phyloP scores from a whole-genome alignment of 2,888 invertebrate genomes.

The Macroteleia sp. region DNA sequence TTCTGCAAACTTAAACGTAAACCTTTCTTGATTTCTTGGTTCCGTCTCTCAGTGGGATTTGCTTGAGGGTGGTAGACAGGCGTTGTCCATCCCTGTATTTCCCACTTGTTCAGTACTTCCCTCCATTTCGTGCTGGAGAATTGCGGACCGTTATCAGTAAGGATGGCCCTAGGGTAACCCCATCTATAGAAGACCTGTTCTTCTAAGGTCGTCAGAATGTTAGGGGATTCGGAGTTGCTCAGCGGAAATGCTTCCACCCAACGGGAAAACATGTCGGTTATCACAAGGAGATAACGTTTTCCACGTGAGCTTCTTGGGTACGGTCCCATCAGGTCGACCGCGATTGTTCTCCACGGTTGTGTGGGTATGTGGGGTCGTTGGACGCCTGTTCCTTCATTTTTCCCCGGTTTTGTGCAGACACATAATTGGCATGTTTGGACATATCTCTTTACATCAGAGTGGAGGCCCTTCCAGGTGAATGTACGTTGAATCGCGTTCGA shows the following conservation, averaged over 20 bases:
- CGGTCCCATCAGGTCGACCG: no score
- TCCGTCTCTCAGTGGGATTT: background rate
- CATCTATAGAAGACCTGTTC: background rate
- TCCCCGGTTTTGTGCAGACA: background rate
- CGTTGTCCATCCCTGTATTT: background rate
- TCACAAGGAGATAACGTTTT: background rate
- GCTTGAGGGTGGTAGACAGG: background rate
- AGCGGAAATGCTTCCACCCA: no score
- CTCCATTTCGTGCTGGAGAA: no score
- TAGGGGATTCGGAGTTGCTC: background rate
- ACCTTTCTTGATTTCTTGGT: background rate
- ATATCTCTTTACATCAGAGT: background rate
- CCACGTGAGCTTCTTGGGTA: background rate
- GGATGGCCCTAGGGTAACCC: background rate
- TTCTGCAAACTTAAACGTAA: background rate
- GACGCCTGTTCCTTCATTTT: background rate
- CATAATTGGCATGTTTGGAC: slow-evolving; percentile 7
- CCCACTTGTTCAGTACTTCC: background rate
- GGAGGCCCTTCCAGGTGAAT: slow-evolving; percentile 56
- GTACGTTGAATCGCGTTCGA: no score
- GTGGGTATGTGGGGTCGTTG: background rate
- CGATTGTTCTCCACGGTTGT: no score
- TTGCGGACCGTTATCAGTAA: background rate
- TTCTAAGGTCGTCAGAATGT: background rate
- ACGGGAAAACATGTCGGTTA: background rate